Evolutionary conservation across 2,113 vertebrate genomes (phyloP).

Genomic region (Oreochromis aureus): DNA sequence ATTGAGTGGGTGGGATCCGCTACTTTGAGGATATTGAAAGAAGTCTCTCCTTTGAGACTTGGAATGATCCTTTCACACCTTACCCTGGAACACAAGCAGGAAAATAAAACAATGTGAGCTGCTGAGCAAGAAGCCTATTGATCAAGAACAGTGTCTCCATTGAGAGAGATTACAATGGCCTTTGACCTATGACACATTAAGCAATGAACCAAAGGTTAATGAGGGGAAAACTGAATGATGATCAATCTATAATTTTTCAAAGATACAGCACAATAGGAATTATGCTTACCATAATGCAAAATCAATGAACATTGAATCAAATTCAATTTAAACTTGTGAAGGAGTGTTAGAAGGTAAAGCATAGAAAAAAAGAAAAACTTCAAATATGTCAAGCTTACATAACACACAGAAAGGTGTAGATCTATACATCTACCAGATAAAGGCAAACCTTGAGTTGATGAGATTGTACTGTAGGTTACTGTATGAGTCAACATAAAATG

Average conservation of each 20-base stretch:
- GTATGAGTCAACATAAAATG: background rate
- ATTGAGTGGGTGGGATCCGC: constrained; percentile 66
- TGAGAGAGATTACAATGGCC: constrained; percentile 73
- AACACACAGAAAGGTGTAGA: background rate
- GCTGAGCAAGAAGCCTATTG: constrained; percentile 69
- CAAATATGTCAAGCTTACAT: background rate
- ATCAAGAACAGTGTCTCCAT: constrained; percentile 68
- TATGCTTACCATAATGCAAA: constrained; percentile 13
- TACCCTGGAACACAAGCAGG: constrained; percentile 63
- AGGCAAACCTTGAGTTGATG: background rate
- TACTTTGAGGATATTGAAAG: constrained; percentile 72
- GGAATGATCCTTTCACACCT: constrained; percentile 78
- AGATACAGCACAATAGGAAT: constrained; percentile 24
- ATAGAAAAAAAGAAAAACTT: background rate
- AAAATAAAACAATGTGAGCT: constrained; percentile 72
- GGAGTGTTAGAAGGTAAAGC: background rate
- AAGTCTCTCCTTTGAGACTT: constrained; percentile 70
- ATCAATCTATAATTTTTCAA: constrained; percentile 32
- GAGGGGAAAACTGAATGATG: constrained; percentile 59
- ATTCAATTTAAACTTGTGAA: background rate
- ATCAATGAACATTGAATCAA: constrained; percentile 13
- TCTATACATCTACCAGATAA: background rate
- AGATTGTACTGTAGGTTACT: background rate
- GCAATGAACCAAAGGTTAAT: constrained; percentile 71
- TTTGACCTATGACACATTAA: constrained; percentile 68